Percentiles rank a stretch among this genome's conserved stretches.
phyloP scores from a whole-genome alignment of 2,888 invertebrate genomes.

The Drosophila sordidapex region DNA sequence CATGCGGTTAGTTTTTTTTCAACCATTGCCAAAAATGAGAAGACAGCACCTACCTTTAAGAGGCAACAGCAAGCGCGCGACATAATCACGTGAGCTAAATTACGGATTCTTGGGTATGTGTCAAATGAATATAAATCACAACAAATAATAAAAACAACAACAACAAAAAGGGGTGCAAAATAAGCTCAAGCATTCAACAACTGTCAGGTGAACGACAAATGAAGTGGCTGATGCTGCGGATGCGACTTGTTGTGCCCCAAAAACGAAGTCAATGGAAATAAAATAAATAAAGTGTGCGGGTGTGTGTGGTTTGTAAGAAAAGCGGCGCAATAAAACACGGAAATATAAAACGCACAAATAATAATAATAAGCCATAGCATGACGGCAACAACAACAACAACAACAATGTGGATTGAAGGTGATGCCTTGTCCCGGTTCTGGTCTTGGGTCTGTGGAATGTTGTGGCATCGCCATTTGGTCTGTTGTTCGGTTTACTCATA shows the following conservation, averaged over 20 bases:
- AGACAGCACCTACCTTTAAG: slow-evolving; percentile 54
- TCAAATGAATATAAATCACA: slow-evolving; percentile 69
- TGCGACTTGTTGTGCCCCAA: slow-evolving; percentile 60
- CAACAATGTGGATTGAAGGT: slow-evolving; percentile 57
- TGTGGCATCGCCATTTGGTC: slow-evolving; percentile 13
- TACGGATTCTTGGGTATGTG: slow-evolving; percentile 34
- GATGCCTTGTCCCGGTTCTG: slow-evolving; percentile 15
- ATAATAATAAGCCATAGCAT: slow-evolving; percentile 72
- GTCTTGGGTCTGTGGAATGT: slow-evolving; percentile 30
- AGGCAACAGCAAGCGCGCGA: slow-evolving; percentile 5
- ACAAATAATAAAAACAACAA: slow-evolving; percentile 22
- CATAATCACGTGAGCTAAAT: slow-evolving; percentile 42
- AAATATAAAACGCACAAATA: slow-evolving; percentile 78
- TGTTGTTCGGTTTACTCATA: slow-evolving; percentile 56
- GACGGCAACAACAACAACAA: slow-evolving; percentile 18
- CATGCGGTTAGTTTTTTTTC: slow-evolving; percentile 63
- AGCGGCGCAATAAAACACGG: slow-evolving; percentile 74
- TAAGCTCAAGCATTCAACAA: slow-evolving; percentile 62
- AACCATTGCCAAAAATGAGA: slow-evolving; percentile 18
- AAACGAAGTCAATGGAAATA: slow-evolving; percentile 58
- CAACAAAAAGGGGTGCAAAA: slow-evolving; percentile 21
- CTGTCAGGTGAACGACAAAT: slow-evolving; percentile 70
- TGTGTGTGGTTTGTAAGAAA: slow-evolving; percentile 45
- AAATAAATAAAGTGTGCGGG: background rate
- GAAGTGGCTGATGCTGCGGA: slow-evolving; percentile 67